Evolutionary conservation across 2,113 vertebrate species (phyloP).

Genomic region (Hoplias malabaricus): DNA sequence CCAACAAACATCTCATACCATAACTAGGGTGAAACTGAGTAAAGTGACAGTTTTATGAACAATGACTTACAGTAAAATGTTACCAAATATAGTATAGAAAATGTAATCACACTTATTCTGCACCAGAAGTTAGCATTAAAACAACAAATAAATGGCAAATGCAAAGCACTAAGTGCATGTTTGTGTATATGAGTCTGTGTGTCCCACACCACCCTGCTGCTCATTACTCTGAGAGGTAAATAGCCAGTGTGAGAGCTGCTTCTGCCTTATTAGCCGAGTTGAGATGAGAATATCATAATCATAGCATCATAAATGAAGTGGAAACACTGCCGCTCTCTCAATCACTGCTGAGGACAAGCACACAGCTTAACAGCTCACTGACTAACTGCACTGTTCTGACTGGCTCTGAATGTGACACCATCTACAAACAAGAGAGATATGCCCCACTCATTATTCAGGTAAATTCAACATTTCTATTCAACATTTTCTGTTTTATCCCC

Average conservation of each 20-base stretch:
- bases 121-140: neutral
- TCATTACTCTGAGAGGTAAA: slow-evolving; percentile 78
- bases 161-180: neutral
- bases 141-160: neutral
- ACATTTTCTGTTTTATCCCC: slow-evolving; percentile 3
- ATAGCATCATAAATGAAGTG: slow-evolving; percentile 75
- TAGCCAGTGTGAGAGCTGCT: slow-evolving; percentile 76
- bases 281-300: slow-evolving; percentile 69
- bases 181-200: slow-evolving; percentile 17
- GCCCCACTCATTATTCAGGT: neutral
- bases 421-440: neutral
- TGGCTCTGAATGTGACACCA: slow-evolving; percentile 1
- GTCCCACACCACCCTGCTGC: slow-evolving; percentile 46
- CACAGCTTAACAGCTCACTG: slow-evolving; percentile 12
- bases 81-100: neutral
- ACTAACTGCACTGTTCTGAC: slow-evolving; percentile 9
- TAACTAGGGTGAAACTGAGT: no score
- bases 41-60: no score
- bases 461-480: neutral
- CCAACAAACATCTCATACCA: no score
- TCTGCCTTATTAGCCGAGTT: slow-evolving; percentile 74
- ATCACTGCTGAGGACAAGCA: slow-evolving; percentile 38
- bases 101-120: neutral
- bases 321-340: slow-evolving; percentile 60
- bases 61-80: no score